Evolutionary conservation across 2,797 vertebrate species (phyloP).

Genomic region (Phataginus tricuspis): DNA sequence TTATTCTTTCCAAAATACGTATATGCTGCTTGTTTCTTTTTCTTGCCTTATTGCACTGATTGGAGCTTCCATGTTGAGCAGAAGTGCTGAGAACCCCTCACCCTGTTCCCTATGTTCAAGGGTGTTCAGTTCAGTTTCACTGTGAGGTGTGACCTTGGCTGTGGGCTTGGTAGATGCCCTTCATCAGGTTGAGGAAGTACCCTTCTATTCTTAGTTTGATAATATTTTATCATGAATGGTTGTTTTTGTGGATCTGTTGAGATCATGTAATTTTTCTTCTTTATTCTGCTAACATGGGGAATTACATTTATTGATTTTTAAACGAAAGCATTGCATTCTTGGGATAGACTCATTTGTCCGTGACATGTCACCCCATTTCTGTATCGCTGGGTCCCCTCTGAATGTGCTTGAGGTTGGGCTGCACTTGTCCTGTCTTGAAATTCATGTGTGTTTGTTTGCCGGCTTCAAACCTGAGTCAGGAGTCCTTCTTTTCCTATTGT

Average conservation of each 20-base stretch:
- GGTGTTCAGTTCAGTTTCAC: too few relatives aligned
- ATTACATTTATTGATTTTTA: background rate
- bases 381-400: background rate
- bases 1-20: background rate
- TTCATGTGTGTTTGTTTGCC: background rate
- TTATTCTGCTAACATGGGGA: background rate
- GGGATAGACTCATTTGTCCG: background rate
- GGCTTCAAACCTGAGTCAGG: background rate
- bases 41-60: background rate
- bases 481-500: background rate
- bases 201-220: background rate
- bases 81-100: background rate
- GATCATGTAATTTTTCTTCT: background rate
- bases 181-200: too few relatives aligned
- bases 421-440: background rate
- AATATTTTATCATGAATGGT: background rate
- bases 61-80: too few relatives aligned
- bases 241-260: background rate
- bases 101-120: background rate
- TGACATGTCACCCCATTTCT: too few relatives aligned
- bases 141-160: too few relatives aligned
- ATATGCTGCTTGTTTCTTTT: background rate
- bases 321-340: background rate
- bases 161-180: background rate
- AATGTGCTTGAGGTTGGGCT: background rate